Conservation (phyloP, 2,113 vertebrate genomes). For the Glaucomys volans region DNA sequence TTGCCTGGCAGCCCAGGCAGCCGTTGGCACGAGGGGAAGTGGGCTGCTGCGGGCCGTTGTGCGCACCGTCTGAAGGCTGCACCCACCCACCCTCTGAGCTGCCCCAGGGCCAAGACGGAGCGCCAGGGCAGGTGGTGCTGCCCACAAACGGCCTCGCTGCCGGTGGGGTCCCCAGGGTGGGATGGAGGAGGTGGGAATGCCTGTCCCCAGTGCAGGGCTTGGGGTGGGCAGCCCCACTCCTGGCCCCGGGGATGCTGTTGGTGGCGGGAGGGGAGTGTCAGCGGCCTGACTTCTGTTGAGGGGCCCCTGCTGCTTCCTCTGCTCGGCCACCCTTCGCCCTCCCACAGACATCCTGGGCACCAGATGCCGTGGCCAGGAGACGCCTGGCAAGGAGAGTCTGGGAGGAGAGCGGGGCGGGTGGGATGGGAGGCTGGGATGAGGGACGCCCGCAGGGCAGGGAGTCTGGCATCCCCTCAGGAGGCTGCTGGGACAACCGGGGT, state of each 20-base stretch:
- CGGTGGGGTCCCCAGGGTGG: not conserved
- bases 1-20: not conserved
- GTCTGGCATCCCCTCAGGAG: not conserved
- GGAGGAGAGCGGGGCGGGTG: fast-evolving
- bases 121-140: slow-evolving; percentile 42
- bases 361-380: not conserved
- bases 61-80: not conserved
- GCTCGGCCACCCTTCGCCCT: not conserved
- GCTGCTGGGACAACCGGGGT: fast-evolving
- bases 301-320: not conserved
- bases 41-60: not conserved
- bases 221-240: not conserved
- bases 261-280: not conserved
- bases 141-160: slow-evolving; percentile 65
- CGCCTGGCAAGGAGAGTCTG: not conserved
- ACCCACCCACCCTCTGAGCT: not conserved
- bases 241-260: not conserved
- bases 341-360: not conserved
- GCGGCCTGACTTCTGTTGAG: not conserved
- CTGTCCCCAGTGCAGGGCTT: not conserved
- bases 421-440: not conserved
- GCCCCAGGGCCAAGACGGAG: not conserved
- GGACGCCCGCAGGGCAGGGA: not conserved
- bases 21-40: slow-evolving; percentile 66
- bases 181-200: fast-evolving